Evolutionary conservation across 2,797 vertebrate species (phyloP).

Genomic region (Falco concolor): DNA sequence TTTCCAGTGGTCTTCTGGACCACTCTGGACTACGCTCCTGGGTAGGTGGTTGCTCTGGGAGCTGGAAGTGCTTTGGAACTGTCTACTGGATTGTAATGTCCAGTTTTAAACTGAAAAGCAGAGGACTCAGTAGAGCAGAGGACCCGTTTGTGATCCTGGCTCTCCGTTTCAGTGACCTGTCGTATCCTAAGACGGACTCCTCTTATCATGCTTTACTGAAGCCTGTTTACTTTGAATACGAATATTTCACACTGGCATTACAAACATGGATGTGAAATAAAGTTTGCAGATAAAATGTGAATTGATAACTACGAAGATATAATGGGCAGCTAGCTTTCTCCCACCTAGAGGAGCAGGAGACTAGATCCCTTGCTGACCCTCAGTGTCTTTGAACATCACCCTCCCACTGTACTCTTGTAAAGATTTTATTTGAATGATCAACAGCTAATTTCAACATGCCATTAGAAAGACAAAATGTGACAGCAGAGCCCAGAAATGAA

Average conservation of each 20-base stretch:
- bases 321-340: neutral
- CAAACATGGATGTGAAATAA: neutral
- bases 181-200: fast-evolving
- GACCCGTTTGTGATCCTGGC: neutral
- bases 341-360: neutral
- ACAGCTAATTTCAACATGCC: neutral
- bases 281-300: neutral
- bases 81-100: too few relatives aligned
- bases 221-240: neutral
- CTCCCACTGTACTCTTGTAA: neutral
- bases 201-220: neutral
- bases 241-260: neutral
- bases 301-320: fast-evolving
- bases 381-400: neutral
- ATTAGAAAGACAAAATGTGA: neutral
- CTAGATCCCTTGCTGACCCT: neutral
- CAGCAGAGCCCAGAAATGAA: neutral
- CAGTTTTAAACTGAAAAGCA: neutral
- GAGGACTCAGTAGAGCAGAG: neutral
- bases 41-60: neutral
- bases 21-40: neutral
- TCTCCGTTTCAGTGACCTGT: neutral
- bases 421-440: neutral
- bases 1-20: neutral
- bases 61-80: neutral